These are phyloP conservation scores for Clarias laeviceps DNA, from an alignment of 2,797 vertebrate genomes.

Conservation along the genomic window DNA sequence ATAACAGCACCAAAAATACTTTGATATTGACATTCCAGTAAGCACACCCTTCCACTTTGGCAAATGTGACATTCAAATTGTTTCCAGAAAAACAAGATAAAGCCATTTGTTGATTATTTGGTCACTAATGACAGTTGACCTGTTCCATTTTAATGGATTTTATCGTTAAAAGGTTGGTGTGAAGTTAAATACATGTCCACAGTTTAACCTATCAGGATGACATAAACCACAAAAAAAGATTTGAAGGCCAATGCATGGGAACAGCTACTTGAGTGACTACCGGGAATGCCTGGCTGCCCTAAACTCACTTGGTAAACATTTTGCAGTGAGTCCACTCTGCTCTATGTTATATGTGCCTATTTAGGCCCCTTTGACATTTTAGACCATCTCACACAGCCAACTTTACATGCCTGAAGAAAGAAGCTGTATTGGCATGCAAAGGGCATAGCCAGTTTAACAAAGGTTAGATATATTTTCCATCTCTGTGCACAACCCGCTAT, in stretches of 20 bases:
- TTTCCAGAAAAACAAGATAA: slow-evolving; percentile 28
- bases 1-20: slow-evolving; percentile 27
- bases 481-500: background rate
- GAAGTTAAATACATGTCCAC: slow-evolving; percentile 1
- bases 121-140: background rate
- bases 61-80: slow-evolving; percentile 26
- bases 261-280: slow-evolving; percentile 26
- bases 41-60: slow-evolving; percentile 4
- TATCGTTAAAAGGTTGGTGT: background rate
- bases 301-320: slow-evolving; percentile 69
- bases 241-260: slow-evolving; percentile 60
- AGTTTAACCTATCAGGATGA: background rate
- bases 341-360: slow-evolving; percentile 17
- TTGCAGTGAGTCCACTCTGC: slow-evolving; percentile 44
- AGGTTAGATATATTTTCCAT: slow-evolving; percentile 9
- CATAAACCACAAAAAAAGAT: slow-evolving; percentile 32
- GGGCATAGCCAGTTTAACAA: slow-evolving; percentile 15
- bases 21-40: slow-evolving; percentile 35
- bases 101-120: slow-evolving; percentile 31
- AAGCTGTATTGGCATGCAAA: slow-evolving; percentile 5
- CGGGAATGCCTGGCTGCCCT: slow-evolving; percentile 57
- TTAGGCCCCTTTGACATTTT: slow-evolving; percentile 31
- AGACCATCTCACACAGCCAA: slow-evolving; percentile 15
- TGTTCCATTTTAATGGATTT: slow-evolving; percentile 16
- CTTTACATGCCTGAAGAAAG: slow-evolving; percentile 16